Conservation (phyloP, 2,113 vertebrate species). For the Cyphomyrus plagiostoma region DNA sequence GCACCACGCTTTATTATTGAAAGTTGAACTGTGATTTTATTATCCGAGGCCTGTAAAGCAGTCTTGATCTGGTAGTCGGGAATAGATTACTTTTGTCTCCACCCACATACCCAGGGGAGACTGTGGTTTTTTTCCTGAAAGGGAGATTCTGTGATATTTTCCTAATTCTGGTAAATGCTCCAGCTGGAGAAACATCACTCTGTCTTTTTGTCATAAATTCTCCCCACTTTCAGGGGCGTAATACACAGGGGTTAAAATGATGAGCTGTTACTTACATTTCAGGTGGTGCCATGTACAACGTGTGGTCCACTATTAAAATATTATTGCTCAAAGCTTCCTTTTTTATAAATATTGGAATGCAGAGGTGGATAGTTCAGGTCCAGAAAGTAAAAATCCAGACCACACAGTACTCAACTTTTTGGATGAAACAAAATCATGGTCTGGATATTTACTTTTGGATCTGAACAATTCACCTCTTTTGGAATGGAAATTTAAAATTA, state of each 20-base stretch:
- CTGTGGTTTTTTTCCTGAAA: neutral
- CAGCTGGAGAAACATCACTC: neutral
- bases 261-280: neutral
- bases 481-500: neutral
- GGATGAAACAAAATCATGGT: neutral
- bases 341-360: neutral
- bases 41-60: neutral
- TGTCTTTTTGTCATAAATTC: neutral
- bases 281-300: neutral
- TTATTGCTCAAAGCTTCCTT: neutral
- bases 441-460: neutral
- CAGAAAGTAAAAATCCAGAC: neutral
- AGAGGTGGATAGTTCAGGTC: neutral
- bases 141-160: neutral
- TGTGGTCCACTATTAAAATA: neutral
- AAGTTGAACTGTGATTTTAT: neutral
- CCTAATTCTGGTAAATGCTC: neutral
- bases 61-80: neutral
- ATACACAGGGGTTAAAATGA: neutral
- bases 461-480: neutral
- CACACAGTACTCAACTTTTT: neutral
- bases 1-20: neutral
- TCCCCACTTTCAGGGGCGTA: neutral
- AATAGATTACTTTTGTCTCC: neutral
- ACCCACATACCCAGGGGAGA: neutral